These are phyloP conservation scores for Pogonophryne albipinna DNA, from an alignment of 2,797 vertebrate species.

Conservation along the genomic window DNA sequence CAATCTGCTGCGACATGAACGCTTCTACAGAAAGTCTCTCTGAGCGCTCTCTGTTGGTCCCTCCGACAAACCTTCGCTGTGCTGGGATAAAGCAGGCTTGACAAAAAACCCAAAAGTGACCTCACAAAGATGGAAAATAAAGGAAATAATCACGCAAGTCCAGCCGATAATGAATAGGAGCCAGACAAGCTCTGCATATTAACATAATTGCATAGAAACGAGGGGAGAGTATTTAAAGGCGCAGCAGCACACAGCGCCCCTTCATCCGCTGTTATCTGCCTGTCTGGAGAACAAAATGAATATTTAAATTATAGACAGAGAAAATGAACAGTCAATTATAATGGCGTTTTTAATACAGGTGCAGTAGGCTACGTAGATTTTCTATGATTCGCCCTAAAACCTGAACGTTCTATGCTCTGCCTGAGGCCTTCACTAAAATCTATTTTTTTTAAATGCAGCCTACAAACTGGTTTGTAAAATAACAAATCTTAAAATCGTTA, in stretches of 20 bases:
- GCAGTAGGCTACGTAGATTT: background rate
- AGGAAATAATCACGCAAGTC: conserved; percentile 82
- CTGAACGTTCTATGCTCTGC: background rate
- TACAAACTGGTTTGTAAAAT: background rate
- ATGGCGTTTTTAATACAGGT: background rate
- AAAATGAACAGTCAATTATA: background rate
- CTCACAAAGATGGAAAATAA: conserved; percentile 73
- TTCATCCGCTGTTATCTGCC: conserved; percentile 6
- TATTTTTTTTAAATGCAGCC: background rate
- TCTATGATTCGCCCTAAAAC: background rate
- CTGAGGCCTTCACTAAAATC: background rate
- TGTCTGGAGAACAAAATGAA: background rate
- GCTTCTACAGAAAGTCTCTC: conserved; percentile 10
- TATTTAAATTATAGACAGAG: background rate
- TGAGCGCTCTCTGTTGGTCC: conserved; percentile 4
- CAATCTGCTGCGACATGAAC: conserved; percentile 19
- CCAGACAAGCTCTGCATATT: conserved; percentile 84
- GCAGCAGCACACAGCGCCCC: conserved; percentile 71
- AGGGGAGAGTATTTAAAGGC: conserved; percentile 84
- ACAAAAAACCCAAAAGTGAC: conserved; percentile 9
- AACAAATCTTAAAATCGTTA: background rate
- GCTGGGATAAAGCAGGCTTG: conserved; percentile 23
- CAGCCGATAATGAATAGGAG: conserved; percentile 84
- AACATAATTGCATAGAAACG: conserved; percentile 91
- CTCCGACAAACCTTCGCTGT: conserved; percentile 10